These are phyloP conservation scores for Acropora yongei DNA, from an alignment of 64 coral and sea anemone species.

Conservation along the genomic window DNA sequence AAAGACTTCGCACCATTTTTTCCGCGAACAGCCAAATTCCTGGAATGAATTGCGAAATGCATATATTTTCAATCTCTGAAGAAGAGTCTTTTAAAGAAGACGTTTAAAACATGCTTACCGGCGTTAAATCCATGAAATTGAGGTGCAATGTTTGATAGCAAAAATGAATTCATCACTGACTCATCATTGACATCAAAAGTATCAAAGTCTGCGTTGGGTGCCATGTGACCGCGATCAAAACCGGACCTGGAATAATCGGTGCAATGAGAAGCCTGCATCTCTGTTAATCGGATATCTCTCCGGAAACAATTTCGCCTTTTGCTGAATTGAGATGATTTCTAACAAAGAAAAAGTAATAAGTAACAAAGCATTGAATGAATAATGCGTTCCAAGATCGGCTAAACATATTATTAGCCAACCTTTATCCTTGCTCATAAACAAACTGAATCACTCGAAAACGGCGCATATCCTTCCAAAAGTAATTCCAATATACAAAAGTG, in stretches of 20 bases:
- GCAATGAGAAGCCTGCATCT: conserved; percentile 69
- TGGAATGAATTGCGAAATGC: neutral
- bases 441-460: too few species aligned
- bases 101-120: conserved; percentile 18
- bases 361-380: neutral
- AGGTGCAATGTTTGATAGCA: conserved; percentile 75
- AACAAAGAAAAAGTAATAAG: neutral
- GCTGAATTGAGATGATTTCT: conserved; percentile 41
- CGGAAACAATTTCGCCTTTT: conserved; percentile 74
- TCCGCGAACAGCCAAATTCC: conserved; percentile 81
- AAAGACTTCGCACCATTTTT: conserved; percentile 52
- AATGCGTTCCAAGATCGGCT: too few species aligned
- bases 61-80: too few species aligned
- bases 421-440: too few species aligned
- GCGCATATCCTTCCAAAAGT: too few species aligned
- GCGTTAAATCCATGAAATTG: conserved; percentile 67
- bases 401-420: too few species aligned
- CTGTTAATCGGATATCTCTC: conserved; percentile 68
- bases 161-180: conserved; percentile 54
- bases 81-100: too few species aligned
- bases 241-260: conserved; percentile 52
- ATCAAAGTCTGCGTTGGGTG: conserved; percentile 76
- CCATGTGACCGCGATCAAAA: conserved; percentile 83
- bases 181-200: conserved; percentile 64
- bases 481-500: too few species aligned